These are phyloP conservation scores for Diachrysia chrysitis DNA, from an alignment of 2,888 invertebrate genomes.

Conservation along the genomic window DNA sequence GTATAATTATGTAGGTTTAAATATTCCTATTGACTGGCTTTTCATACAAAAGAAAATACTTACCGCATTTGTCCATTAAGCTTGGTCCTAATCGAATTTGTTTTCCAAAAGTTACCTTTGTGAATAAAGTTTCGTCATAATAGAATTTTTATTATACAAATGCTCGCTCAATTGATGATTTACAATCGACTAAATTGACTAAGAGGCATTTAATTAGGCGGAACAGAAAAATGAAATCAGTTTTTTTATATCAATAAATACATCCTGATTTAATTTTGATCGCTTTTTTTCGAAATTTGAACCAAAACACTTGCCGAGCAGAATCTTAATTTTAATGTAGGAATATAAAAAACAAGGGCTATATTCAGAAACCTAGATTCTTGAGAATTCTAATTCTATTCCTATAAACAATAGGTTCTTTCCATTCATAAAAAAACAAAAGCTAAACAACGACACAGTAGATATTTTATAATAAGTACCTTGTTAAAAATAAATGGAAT, in stretches of 20 bases:
- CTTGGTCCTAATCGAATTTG: neutral
- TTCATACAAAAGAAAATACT: neutral
- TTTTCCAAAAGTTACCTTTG: neutral
- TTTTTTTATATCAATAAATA: neutral
- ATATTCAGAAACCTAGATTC: too few species aligned
- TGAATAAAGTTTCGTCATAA: neutral
- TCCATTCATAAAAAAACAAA: too few species aligned
- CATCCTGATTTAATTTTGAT: neutral
- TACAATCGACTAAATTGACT: neutral
- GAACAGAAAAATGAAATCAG: neutral
- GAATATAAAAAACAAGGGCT: too few species aligned
- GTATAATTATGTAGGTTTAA: neutral
- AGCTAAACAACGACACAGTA: too few species aligned
- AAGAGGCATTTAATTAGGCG: neutral
- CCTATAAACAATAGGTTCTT: too few species aligned
- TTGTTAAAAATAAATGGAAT: too few species aligned
- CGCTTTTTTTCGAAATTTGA: too few species aligned
- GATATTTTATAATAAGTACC: too few species aligned
- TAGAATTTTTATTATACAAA: slow-evolving; percentile 3
- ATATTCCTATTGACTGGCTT: neutral
- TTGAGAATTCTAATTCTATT: too few species aligned
- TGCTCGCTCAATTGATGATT: neutral
- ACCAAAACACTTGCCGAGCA: too few species aligned
- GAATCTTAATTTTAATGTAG: too few species aligned
- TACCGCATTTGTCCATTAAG: neutral